Evolutionary conservation across 1,140 invertebrate species (phyloP).

Genomic region (Hylyphantes graminicola): DNA sequence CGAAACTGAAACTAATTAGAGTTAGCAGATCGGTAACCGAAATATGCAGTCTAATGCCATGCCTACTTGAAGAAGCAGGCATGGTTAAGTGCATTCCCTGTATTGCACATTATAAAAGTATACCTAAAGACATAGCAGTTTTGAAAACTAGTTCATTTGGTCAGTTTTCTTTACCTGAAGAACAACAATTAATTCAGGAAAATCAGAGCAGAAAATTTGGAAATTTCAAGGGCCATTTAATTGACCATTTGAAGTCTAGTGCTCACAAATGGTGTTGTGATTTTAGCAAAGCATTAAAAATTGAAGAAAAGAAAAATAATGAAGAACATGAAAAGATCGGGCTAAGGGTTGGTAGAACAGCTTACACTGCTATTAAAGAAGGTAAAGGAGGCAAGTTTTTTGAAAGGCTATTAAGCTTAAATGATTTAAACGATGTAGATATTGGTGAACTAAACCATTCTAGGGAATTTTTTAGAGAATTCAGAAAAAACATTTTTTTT

Average conservation of each 20-base stretch:
- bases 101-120: constrained; percentile 24
- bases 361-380: constrained; percentile 27
- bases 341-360: constrained; percentile 11
- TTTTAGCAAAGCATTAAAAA: constrained; percentile 12
- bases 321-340: no score
- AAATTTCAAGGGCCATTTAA: constrained; percentile 27
- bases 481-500: constrained; percentile 27
- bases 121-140: constrained; percentile 17
- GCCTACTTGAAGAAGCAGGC: no score
- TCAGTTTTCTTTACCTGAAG: constrained; percentile 20
- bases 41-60: no score
- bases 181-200: constrained; percentile 16
- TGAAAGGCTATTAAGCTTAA: constrained; percentile 13
- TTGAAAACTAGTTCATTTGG: constrained; percentile 29
- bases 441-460: constrained; percentile 32
- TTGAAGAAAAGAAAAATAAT: constrained; percentile 20
- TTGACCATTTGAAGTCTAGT: constrained; percentile 11
- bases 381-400: constrained; percentile 26
- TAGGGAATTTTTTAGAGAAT: constrained; percentile 27
- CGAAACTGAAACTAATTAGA: constrained; percentile 15
- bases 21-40: neutral
- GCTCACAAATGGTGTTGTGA: constrained; percentile 12
- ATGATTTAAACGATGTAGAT: constrained; percentile 29
- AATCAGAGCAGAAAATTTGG: constrained; percentile 30
- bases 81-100: no score